phyloP scores from a whole-genome alignment of 53 echinoderm and acorn worm species.

The Temnopleurus reevesii region DNA sequence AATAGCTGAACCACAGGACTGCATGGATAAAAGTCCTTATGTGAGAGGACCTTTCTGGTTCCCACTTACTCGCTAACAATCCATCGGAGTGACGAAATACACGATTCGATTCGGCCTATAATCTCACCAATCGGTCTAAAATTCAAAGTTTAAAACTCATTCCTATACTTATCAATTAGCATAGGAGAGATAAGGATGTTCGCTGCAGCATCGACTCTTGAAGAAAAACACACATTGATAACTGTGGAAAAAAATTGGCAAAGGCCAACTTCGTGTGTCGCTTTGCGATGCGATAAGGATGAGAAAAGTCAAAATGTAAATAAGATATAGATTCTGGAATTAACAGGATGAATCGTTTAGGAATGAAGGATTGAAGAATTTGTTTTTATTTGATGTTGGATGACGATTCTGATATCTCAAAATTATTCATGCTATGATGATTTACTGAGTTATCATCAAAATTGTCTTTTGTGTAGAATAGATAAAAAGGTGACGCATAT shows the following conservation, averaged over 20 bases:
- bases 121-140: neutral
- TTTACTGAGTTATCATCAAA: too few relatives aligned
- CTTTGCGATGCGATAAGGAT: neutral
- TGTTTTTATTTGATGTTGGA: neutral
- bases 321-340: neutral
- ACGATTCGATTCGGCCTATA: neutral
- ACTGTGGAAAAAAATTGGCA: neutral
- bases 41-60: neutral
- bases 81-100: neutral
- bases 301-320: constrained; percentile 34
- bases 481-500: too few relatives aligned
- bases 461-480: too few relatives aligned
- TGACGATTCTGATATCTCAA: neutral
- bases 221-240: neutral
- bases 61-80: neutral
- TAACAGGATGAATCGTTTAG: neutral
- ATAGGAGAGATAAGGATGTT: constrained; percentile 3
- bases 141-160: constrained; percentile 40
- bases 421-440: neutral
- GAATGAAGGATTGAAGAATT: neutral
- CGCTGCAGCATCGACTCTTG: neutral
- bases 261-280: neutral
- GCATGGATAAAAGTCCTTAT: neutral
- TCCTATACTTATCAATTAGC: neutral
- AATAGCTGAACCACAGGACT: neutral